Evolutionary conservation across 2,888 invertebrate genomes (phyloP), one percentile per base, ranked within the genome.

Genomic region (Dinocampus coccinellae): DNA sequence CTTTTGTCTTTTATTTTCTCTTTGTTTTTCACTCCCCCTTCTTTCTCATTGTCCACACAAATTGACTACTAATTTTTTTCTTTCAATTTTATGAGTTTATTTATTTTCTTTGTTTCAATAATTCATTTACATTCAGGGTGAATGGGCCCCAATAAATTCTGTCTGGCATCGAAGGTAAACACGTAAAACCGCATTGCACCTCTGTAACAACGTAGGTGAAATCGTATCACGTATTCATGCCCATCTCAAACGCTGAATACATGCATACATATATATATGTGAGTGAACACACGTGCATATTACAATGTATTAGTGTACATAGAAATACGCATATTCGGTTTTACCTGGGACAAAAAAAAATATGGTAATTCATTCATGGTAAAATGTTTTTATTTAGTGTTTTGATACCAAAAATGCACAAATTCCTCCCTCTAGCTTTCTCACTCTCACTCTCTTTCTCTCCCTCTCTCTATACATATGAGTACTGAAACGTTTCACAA

Each of bases 291-390:
- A 63, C 39, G 66, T 57, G 52, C 34, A 70, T 58, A 39, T 57
- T 39, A 24, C 33, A 20, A 42, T 62, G 42, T 65, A 3, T 39
- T 13, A 42, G 26, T 60, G 20, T 29, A 39, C 36, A 16, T 58
- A 36, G n/a, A 47, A 16, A 39, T 34, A 13, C 20, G 13, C 47
- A 29, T 36, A 65, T 60, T 26, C 53, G 36, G 34, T 57, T 63
- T 26, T 26, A 13, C n/a, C n/a, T n/a, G 39, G 64, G 60, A 42
- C 76, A 76, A 81, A n/a, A n/a, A n/a, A n/a, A n/a, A n/a, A 79
- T 81, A 82, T 82, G 82, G 78, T 82, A 82, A 82, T 82, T 76
- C 77, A 76, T 77, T 78, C 78, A 78, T 75, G 70, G 62, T 73
- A 77, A 74, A 81, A 80, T 79, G 79, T 82, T 82, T 82, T 81